Evolutionary conservation across 1,140 invertebrate genomes (phyloP).

Genomic region (Drosophila murphyi): DNA sequence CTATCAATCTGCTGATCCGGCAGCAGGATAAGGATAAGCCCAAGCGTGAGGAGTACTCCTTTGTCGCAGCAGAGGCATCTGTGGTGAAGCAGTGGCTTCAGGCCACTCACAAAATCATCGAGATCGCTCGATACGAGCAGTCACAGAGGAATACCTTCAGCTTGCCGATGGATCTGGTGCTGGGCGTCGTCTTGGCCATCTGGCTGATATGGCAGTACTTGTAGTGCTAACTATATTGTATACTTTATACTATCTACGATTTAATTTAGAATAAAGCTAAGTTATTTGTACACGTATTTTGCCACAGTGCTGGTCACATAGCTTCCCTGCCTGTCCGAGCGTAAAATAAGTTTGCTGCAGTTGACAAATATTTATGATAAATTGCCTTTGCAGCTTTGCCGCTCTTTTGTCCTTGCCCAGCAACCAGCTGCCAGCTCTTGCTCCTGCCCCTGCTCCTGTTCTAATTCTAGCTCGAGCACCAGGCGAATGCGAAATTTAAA

Average conservation of each 20-base stretch:
- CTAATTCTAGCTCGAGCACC: constrained; percentile 1
- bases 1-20: constrained; percentile 70
- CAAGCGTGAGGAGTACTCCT: constrained; percentile 70
- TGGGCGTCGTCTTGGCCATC: constrained; percentile 62
- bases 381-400: constrained; percentile 65
- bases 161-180: constrained; percentile 78
- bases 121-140: constrained; percentile 65
- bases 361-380: constrained; percentile 84
- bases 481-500: constrained; percentile 70
- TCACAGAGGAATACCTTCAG: constrained; percentile 64
- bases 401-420: constrained; percentile 47
- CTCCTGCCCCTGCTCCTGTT: no score
- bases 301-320: constrained; percentile 22
- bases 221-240: constrained; percentile 37
- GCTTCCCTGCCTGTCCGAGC: constrained; percentile 52
- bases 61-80: constrained; percentile 65
- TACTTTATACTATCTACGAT: constrained; percentile 5
- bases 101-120: constrained; percentile 74
- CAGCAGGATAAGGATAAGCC: constrained; percentile 58
- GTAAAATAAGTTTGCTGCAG: constrained; percentile 78
- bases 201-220: constrained; percentile 81
- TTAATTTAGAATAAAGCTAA: constrained; percentile 65
- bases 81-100: constrained; percentile 77
- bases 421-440: not conserved
- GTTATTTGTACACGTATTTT: constrained; percentile 52